Evolutionary conservation across 2,113 vertebrate genomes (phyloP), one percentile per base, ranked within the genome.

Genomic region (Cinclus mexicanus): DNA sequence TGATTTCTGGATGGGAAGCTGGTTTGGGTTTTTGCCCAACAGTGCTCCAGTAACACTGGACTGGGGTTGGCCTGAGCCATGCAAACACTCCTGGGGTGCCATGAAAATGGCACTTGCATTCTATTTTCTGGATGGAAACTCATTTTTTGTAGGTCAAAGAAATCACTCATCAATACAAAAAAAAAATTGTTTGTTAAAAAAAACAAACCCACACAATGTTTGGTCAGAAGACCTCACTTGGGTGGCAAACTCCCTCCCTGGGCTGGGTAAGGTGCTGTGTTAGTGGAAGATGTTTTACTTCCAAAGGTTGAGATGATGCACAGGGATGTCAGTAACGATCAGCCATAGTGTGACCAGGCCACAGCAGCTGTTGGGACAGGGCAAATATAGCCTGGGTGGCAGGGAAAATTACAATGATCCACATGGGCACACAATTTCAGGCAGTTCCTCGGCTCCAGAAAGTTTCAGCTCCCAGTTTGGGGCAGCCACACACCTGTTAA

Each of bases 171-270:
- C 28, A 65, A 57, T 10, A 19, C 4, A 2, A 14, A n/a, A 14
- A 28, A 21, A 9, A 21, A 9, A 14, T 3, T 1, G 28, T 17
- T 50, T 50, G 22, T 17, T 53, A 26, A 71, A 63, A 84, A 26
- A 39, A 14, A 10, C 2, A 22, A 33, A 3, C 2, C 22, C 1
- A 2, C 1, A 4, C 2, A 20, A 2, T 26, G 74, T 82, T 70
- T 65, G 9, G 14, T 61, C 11, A 39, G 39, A 77, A 65, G 35
- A 11, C 11, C 9, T 53, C 57, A 46, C 52, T 39, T 50, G 24
- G 12, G 14, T 31, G 18, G 44, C 71, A 52, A 79, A 37, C 15
- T 67, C 55, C 22, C 41, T 41, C 29, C n/a, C 29, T 41, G 52
- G 35, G 7, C 33, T 2, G 0, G 22, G 11, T 29, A 33, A 60